These are phyloP conservation scores for Aromia moschata DNA, from an alignment of 2,888 invertebrate genomes.

Conservation along the genomic window DNA sequence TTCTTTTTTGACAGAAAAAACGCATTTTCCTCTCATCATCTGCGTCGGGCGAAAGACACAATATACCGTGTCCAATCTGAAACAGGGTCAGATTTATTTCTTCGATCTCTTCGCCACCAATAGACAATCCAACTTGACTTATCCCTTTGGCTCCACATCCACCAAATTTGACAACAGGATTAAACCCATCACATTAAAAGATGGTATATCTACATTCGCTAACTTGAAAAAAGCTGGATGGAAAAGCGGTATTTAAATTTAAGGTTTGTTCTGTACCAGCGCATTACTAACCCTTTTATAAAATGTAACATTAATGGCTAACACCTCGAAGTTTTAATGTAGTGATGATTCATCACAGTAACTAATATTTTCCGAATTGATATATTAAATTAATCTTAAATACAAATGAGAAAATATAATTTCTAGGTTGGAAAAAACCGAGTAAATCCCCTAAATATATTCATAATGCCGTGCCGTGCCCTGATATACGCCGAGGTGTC, in stretches of 20 bases:
- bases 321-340: no score
- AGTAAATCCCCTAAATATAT: slow-evolving; percentile 56
- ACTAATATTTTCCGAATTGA: no score
- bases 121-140: slow-evolving; percentile 64
- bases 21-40: slow-evolving; percentile 52
- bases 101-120: slow-evolving; percentile 68
- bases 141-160: slow-evolving; percentile 63
- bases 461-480: slow-evolving; percentile 68
- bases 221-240: slow-evolving; percentile 66
- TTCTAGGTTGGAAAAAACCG: slow-evolving; percentile 50
- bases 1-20: slow-evolving; percentile 8
- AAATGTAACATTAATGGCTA: no score
- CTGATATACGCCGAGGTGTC: slow-evolving; percentile 64
- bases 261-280: slow-evolving; percentile 57
- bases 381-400: no score
- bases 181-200: slow-evolving; percentile 61
- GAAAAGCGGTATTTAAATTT: slow-evolving; percentile 66
- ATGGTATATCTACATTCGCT: slow-evolving; percentile 64
- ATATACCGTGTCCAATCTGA: slow-evolving; percentile 63
- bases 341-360: no score
- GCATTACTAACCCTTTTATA: not conserved
- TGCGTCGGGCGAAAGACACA: slow-evolving; percentile 66
- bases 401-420: no score
- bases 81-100: slow-evolving; percentile 64
- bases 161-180: slow-evolving; percentile 57